phyloP scores from a whole-genome alignment of 1,140 invertebrate genomes.

The Anagrus nilaparvatae region DNA sequence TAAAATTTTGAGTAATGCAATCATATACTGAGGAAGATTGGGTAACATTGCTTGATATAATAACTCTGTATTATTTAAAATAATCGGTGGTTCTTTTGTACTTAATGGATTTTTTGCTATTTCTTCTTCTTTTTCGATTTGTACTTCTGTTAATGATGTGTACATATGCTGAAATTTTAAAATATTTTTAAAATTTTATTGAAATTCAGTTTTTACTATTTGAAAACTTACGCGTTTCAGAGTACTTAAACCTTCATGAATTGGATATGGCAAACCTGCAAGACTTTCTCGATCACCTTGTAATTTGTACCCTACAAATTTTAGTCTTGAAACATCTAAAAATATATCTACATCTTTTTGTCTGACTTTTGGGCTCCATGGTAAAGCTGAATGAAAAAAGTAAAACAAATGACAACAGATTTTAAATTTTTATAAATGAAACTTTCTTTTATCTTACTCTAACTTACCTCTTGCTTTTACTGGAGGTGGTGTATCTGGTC shows the following conservation, averaged over 20 bases:
- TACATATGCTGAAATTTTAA: constrained; percentile 60
- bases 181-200: constrained; percentile 5
- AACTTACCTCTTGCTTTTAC: constrained; percentile 31
- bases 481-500: constrained; percentile 40
- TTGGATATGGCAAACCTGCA: constrained; percentile 86
- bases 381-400: constrained; percentile 49
- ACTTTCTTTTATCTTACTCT: constrained; percentile 1
- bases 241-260: constrained; percentile 88
- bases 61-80: constrained; percentile 71
- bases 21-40: constrained; percentile 93
- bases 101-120: constrained; percentile 67
- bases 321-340: constrained; percentile 79
- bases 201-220: constrained; percentile 5
- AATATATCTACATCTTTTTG: constrained; percentile 88
- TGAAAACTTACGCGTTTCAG: constrained; percentile 54
- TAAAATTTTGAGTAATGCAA: constrained; percentile 92
- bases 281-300: constrained; percentile 77
- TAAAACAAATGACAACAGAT: constrained; percentile 2
- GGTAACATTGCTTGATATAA: constrained; percentile 87
- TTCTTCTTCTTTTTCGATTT: constrained; percentile 75
- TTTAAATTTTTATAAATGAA: constrained; percentile 1
- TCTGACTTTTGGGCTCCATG: constrained; percentile 94
- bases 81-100: constrained; percentile 40
- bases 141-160: constrained; percentile 70
- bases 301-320: constrained; percentile 90